These are phyloP conservation scores for Callorhinus ursinus DNA, from an alignment of 2,113 vertebrate species.

Conservation along the genomic window DNA sequence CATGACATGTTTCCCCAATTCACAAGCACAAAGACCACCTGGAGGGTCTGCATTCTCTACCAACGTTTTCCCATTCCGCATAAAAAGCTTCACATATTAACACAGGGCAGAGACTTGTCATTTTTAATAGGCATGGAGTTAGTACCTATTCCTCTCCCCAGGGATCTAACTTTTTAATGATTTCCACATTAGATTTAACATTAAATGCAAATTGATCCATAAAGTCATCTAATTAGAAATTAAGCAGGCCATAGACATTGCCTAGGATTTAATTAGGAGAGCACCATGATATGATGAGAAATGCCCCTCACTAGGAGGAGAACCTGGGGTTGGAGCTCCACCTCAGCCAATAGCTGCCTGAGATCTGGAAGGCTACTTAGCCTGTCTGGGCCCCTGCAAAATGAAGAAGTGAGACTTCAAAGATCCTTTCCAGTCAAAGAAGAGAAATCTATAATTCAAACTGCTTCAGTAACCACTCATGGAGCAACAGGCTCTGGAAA, in stretches of 20 bases:
- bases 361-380: background rate
- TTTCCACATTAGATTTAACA: conserved; percentile 68
- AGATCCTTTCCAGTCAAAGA: background rate
- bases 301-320: background rate
- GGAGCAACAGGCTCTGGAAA: background rate
- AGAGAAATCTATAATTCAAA: background rate
- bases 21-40: background rate
- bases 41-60: background rate
- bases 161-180: conserved; percentile 69
- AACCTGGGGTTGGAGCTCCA: background rate
- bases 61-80: background rate
- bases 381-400: background rate
- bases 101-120: conserved; percentile 39
- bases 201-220: conserved; percentile 72
- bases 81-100: background rate
- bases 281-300: conserved; percentile 15
- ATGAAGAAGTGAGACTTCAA: background rate
- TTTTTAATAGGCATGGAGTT: conserved; percentile 64
- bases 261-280: conserved; percentile 53
- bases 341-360: background rate
- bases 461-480: background rate
- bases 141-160: conserved; percentile 58
- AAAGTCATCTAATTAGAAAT: conserved; percentile 69
- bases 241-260: conserved; percentile 50
- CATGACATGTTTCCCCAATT: background rate